phyloP scores from a whole-genome alignment of 2,113 vertebrate genomes.

The Calidris pygmaea region DNA sequence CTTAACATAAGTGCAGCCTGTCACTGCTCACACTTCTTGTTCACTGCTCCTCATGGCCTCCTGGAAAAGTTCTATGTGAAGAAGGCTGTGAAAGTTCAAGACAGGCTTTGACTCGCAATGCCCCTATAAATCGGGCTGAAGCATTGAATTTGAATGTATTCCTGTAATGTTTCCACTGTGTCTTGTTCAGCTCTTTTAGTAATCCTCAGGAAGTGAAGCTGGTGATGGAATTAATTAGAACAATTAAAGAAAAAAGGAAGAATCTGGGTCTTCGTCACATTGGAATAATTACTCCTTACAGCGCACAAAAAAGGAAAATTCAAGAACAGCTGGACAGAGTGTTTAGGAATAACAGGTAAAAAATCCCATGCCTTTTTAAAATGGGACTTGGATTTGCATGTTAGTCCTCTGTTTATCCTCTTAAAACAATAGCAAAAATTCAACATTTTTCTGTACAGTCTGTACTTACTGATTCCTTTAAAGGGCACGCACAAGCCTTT shows the following conservation, averaged over 20 bases:
- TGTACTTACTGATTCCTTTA: background rate
- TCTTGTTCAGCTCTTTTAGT: slow-evolving; percentile 76
- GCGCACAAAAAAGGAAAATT: slow-evolving; percentile 83
- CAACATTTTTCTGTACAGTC: background rate
- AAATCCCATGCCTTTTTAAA: fast-evolving
- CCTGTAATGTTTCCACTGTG: background rate
- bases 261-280: slow-evolving; percentile 68
- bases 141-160: background rate
- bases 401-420: background rate
- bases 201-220: slow-evolving; percentile 83
- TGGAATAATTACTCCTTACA: slow-evolving; percentile 88
- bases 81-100: background rate
- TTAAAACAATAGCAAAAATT: background rate
- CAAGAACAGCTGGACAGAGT: slow-evolving; percentile 68
- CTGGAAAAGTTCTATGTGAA: background rate
- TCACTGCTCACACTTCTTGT: background rate
- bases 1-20: background rate
- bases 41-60: background rate
- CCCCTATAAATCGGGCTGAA: background rate
- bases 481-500: background rate
- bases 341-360: slow-evolving; percentile 70
- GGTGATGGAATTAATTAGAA: slow-evolving; percentile 79
- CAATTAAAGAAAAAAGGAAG: slow-evolving; percentile 75
- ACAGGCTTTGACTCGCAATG: background rate
- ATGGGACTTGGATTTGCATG: background rate